phyloP scores from a whole-genome alignment of 2,113 vertebrate genomes.

The Herpetotheres cachinnans region DNA sequence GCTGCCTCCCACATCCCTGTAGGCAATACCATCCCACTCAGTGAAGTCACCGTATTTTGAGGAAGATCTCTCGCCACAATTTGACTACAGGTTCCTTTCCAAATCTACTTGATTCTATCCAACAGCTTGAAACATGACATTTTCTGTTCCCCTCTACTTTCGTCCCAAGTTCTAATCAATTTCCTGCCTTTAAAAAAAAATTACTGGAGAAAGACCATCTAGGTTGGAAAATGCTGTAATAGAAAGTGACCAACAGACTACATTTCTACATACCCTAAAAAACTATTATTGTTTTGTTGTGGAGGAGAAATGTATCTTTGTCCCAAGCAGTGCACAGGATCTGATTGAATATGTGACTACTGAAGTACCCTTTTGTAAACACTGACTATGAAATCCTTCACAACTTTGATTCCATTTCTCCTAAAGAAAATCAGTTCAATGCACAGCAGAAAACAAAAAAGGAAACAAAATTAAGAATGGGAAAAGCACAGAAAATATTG shows the following conservation, averaged over 20 bases:
- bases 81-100: neutral
- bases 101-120: neutral
- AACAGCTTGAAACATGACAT: neutral
- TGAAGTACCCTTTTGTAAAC: neutral
- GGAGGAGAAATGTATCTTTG: neutral
- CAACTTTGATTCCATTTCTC: neutral
- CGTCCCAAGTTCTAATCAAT: neutral
- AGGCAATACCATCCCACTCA: neutral
- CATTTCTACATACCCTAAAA: neutral
- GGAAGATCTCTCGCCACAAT: neutral
- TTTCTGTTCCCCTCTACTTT: neutral
- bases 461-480: neutral
- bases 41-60: neutral
- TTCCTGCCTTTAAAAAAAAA: neutral
- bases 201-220: neutral
- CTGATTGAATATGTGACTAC: neutral
- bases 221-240: neutral
- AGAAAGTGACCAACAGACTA: neutral
- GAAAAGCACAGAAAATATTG: neutral
- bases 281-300: neutral
- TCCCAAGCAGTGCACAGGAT: neutral
- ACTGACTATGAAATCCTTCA: neutral
- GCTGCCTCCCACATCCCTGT: neutral
- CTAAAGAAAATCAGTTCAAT: neutral
- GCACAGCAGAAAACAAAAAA: neutral